These are phyloP conservation scores for Esperia sulphurella DNA, from an alignment of 2,888 invertebrate genomes.

Conservation along the genomic window DNA sequence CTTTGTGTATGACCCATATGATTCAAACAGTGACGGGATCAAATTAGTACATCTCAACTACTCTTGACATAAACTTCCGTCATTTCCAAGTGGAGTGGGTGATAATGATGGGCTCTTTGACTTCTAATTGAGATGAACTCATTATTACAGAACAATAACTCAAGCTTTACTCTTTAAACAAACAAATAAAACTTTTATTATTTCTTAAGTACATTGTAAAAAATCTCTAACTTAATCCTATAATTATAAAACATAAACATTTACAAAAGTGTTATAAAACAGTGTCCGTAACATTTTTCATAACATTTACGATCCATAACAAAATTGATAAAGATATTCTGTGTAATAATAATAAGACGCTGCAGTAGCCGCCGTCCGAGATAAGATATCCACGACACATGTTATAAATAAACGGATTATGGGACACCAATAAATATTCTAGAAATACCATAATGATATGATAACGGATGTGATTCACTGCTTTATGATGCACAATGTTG, in stretches of 20 bases:
- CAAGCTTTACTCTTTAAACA: too few relatives aligned
- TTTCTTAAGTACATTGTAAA: background rate
- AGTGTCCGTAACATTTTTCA: constrained; percentile 19
- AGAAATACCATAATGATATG: constrained; percentile 31
- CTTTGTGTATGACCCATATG: constrained; percentile 40
- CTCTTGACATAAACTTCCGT: constrained; percentile 61
- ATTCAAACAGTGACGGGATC: constrained; percentile 52
- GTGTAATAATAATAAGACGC: constrained; percentile 37
- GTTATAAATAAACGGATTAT: constrained; percentile 54
- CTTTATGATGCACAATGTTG: constrained; percentile 31
- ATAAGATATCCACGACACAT: constrained; percentile 46
- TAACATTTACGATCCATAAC: constrained; percentile 19
- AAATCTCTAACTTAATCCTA: background rate
- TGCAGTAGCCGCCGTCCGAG: constrained; percentile 32
- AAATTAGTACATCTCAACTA: constrained; percentile 62
- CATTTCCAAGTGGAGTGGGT: constrained; percentile 30
- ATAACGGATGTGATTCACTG: constrained; percentile 34
- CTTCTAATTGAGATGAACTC: too few relatives aligned
- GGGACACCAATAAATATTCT: constrained; percentile 43
- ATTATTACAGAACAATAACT: too few relatives aligned
- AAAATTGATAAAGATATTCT: constrained; percentile 32
- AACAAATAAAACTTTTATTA: too few relatives aligned
- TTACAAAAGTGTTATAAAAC: background rate
- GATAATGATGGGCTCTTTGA: constrained; percentile 4
- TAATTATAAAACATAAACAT: background rate